Conservation (phyloP, 2,113 vertebrate genomes). For the Megaceryle torquata region DNA sequence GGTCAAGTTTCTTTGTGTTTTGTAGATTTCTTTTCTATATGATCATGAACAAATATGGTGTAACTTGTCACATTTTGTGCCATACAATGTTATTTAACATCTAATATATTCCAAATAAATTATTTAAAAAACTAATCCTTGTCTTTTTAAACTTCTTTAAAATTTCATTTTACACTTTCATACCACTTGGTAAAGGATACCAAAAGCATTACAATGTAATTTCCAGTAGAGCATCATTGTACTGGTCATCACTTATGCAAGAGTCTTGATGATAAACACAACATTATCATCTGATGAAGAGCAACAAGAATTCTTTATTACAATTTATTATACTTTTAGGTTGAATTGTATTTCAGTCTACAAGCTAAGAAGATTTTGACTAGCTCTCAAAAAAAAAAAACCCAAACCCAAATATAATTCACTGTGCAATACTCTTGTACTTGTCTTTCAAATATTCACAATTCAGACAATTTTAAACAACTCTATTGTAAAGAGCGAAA, state of each 20-base stretch:
- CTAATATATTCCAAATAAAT: conserved; percentile 79
- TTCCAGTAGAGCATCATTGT: not conserved
- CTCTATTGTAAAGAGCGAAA: not conserved
- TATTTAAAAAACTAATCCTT: conserved; percentile 60
- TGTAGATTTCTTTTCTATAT: conserved; percentile 34
- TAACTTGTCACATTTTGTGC: conserved; percentile 10
- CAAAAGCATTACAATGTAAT: not conserved
- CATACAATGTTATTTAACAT: conserved; percentile 51
- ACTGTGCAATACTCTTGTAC: not conserved
- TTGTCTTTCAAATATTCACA: not conserved
- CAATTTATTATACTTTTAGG: not conserved
- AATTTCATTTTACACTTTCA: not conserved
- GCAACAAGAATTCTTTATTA: not conserved
- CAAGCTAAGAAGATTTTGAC: not conserved
- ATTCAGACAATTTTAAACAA: not conserved
- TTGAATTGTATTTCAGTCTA: not conserved
- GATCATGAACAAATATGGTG: conserved; percentile 5
- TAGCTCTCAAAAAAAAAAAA: not conserved
- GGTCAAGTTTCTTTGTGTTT: not conserved
- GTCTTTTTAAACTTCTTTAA: conserved; percentile 14
- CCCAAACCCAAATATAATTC: not conserved
- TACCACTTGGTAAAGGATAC: not conserved
- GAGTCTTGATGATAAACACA: not conserved
- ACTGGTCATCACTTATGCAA: not conserved
- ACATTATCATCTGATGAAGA: not conserved